Conservation (phyloP, 37 sponge, comb jelly and placozoan species). For the Petrosia ficiformis region DNA sequence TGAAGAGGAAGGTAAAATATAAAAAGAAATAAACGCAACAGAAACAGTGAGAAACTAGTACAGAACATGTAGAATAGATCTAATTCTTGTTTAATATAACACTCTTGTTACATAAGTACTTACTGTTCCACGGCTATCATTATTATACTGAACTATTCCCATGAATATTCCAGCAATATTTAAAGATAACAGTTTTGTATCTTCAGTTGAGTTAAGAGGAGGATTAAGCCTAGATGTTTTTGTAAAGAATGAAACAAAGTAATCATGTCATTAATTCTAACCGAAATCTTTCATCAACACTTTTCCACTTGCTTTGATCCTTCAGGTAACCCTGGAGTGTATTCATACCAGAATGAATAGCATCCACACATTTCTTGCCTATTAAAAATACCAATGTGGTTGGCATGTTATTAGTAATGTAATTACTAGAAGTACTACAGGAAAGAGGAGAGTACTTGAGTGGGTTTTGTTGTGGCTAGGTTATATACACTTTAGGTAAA, state of each 20-base stretch:
- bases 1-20: neutral
- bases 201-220: constrained; percentile 39
- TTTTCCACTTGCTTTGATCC: neutral
- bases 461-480: no score
- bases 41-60: no score
- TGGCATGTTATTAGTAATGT: no score
- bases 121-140: constrained; percentile 58
- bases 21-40: neutral
- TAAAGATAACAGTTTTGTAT: constrained; percentile 36
- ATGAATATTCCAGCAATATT: constrained; percentile 67
- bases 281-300: constrained; percentile 24
- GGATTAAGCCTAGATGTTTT: neutral
- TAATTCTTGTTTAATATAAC: constrained; percentile 1
- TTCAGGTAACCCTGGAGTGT: neutral
- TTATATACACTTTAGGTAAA: no score
- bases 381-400: neutral
- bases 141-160: constrained; percentile 89
- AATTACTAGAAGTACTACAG: no score
- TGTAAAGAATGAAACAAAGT: neutral
- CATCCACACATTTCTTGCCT: constrained; percentile 7
- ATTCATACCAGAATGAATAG: constrained; percentile 15
- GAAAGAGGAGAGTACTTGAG: no score
- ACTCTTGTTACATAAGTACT: neutral
- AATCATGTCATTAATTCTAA: constrained; percentile 1
- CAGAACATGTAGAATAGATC: neutral